phyloP scores from a whole-genome alignment of 2,113 vertebrate genomes.

The Dipodomys ordii region DNA sequence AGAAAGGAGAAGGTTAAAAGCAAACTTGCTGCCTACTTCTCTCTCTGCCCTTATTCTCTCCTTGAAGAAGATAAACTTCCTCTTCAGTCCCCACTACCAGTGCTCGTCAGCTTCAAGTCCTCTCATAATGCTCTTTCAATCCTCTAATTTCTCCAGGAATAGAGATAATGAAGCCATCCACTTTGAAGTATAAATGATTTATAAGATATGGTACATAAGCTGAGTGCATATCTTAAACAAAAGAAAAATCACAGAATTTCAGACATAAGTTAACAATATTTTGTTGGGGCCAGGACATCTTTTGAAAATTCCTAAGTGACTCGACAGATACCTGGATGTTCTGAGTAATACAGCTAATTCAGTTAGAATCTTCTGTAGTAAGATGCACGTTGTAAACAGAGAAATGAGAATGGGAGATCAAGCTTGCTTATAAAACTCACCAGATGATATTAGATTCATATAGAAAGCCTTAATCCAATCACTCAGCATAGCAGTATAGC shows the following conservation, averaged over 20 bases:
- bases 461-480: neutral
- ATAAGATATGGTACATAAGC: neutral
- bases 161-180: neutral
- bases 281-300: neutral
- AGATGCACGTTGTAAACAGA: neutral
- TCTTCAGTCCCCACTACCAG: neutral
- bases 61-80: neutral
- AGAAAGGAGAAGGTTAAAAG: neutral
- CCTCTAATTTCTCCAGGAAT: constrained; percentile 43
- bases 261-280: neutral
- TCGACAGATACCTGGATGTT: neutral
- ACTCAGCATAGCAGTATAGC: neutral
- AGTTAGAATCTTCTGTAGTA: neutral
- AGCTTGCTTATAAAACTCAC: neutral
- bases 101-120: neutral
- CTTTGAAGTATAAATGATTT: neutral
- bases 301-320: constrained; percentile 7
- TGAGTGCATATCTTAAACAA: neutral
- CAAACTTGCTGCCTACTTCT: neutral
- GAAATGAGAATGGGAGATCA: constrained; percentile 6
- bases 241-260: neutral
- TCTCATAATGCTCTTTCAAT: neutral
- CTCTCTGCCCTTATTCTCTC: neutral
- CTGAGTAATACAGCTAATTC: neutral
- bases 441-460: neutral